phyloP scores from a whole-genome alignment of 1,140 invertebrate species.

The Batillaria attramentaria region DNA sequence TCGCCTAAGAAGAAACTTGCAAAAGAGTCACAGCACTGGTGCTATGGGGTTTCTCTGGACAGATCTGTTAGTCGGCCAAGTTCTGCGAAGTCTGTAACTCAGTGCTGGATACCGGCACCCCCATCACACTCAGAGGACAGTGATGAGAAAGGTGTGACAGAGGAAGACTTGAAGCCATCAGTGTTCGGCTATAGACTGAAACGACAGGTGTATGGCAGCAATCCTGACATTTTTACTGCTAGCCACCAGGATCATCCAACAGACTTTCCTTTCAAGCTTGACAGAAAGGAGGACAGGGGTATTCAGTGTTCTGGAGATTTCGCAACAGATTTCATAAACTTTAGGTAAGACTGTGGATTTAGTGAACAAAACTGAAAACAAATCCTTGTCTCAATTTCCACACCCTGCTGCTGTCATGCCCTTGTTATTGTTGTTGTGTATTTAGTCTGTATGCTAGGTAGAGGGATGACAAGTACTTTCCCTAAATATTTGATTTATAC shows the following conservation, averaged over 20 bases:
- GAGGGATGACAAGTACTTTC: no score
- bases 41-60: background rate
- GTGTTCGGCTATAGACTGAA: conserved; percentile 53
- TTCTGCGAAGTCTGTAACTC: conserved; percentile 37
- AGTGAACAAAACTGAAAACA: no score
- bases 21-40: background rate
- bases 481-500: no score
- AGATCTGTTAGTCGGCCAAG: conserved; percentile 33
- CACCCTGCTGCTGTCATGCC: no score
- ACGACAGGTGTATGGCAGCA: conserved; percentile 53
- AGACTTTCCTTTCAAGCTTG: background rate
- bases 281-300: background rate
- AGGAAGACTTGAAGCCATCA: conserved; percentile 47
- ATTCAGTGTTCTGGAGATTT: conserved; percentile 4
- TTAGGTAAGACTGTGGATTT: no score
- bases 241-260: background rate
- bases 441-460: no score
- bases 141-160: conserved; percentile 15
- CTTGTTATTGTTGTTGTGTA: no score
- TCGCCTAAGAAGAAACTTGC: no score
- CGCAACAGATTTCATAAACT: background rate
- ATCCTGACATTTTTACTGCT: conserved; percentile 37
- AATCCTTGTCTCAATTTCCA: no score
- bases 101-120: background rate
- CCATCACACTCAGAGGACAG: conserved; percentile 23